Evolutionary conservation across 1,140 invertebrate genomes (phyloP).

Genomic region (Procambarus virginalis): DNA sequence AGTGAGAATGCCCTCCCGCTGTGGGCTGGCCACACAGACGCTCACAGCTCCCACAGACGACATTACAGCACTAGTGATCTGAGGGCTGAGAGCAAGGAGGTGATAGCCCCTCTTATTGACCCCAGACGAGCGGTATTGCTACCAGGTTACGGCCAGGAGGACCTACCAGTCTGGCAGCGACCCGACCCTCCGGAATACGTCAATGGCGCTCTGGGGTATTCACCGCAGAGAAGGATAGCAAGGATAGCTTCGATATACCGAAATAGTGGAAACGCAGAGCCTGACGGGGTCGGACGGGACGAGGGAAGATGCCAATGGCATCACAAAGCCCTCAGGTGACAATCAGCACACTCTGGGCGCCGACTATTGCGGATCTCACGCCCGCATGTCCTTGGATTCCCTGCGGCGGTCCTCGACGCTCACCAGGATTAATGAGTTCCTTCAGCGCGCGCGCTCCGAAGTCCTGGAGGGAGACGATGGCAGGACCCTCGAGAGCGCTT

Average conservation of each 20-base stretch:
- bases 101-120: constrained; percentile 39
- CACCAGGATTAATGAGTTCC: constrained; percentile 50
- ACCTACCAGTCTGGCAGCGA: constrained; percentile 40
- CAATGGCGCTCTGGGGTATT: constrained; percentile 19
- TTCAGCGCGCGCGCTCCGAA: constrained; percentile 47
- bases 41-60: not conserved
- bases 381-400: constrained; percentile 15
- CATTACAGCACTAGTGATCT: not conserved
- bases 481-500: constrained; percentile 26
- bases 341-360: not conserved
- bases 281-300: constrained; percentile 2
- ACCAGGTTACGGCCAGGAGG: constrained; percentile 31
- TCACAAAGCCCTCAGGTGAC: not conserved
- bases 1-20: constrained; percentile 17
- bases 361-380: not conserved
- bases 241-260: constrained; percentile 16
- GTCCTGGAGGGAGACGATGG: constrained; percentile 54
- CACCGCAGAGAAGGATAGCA: not conserved
- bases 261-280: constrained; percentile 12
- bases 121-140: constrained; percentile 50
- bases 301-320: not conserved
- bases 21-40: constrained; percentile 27
- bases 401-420: constrained; percentile 42
- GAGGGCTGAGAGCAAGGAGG: constrained; percentile 1
- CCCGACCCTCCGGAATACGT: constrained; percentile 28